Percentiles rank a stretch among this genome's conserved stretches.
Conservation (phyloP, 2,113 vertebrate genomes). For the Hystrix brachyura region DNA sequence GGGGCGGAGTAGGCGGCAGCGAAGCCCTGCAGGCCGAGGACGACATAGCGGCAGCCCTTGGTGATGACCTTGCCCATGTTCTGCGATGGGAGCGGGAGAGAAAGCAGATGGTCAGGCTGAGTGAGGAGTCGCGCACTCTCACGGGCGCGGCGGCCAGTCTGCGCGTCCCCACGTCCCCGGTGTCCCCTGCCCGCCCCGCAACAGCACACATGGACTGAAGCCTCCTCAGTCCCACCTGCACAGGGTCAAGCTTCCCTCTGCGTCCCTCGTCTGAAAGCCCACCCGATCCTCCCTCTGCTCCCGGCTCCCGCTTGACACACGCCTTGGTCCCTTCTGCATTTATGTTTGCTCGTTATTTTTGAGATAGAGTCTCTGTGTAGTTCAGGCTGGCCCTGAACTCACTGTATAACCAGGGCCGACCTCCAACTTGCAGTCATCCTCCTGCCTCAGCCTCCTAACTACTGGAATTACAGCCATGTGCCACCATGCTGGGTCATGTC, state of each 20-base stretch:
- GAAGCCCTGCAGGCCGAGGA: slow-evolving; percentile 93
- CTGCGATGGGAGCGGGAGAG: slow-evolving; percentile 82
- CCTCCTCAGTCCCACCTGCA: not conserved
- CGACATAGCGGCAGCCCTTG: slow-evolving; percentile 94
- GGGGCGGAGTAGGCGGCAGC: slow-evolving; percentile 92
- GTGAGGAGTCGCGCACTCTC: not conserved
- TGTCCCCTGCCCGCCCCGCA: not conserved
- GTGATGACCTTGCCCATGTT: slow-evolving; percentile 92
- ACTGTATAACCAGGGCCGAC: not conserved
- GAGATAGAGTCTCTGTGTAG: not conserved
- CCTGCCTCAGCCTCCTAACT: not conserved
- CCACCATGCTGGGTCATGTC: not conserved
- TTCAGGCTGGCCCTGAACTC: not conserved
- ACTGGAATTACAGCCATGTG: not conserved
- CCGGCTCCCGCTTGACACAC: no score
- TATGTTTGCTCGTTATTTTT: not conserved
- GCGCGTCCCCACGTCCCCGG: not conserved
- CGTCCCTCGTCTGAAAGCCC: not conserved
- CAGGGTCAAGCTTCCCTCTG: not conserved
- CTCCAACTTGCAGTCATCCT: not conserved
- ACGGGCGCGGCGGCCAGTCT: not conserved
- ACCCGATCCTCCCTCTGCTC: not conserved
- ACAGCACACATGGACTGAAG: no score
- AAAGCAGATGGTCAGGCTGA: slow-evolving; percentile 1
- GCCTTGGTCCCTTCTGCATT: not conserved